Base-by-base conservation (phyloP, 1,140 invertebrate genomes). In the Tetragnatha versicolor region DNA sequence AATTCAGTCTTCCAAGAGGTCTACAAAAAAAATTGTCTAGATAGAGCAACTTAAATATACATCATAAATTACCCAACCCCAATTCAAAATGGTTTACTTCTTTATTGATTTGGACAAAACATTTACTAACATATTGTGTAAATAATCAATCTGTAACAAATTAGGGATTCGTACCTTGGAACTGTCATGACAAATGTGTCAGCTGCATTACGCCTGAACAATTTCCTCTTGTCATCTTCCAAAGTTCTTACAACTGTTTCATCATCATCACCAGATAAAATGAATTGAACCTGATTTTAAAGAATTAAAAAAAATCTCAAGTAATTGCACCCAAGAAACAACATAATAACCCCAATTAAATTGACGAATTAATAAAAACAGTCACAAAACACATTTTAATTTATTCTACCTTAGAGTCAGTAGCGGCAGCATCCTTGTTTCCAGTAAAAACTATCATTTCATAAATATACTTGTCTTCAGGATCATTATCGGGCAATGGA, bases 181-280 rank as follows among this genome's bases (percentile, higher is more conserved):
- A 85, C 83, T 35, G 88, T 83, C 86, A 89, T 85, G 0, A 89
- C 84, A 81, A 89, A 89, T 7, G 85, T 83, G 83, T 89, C 87
- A 5, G 84, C 83, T 35, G 78, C 82, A 22, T 87, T 88, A 42
- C 87, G 83, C 35, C 84, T 79, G 35, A 89, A 86, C 5, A 87
- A 85, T 63, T 86, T 86, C 37, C 88, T 77, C 65, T 86, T 86
- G 10, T 79, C 73, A 81, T 89, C 88, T 5, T 78, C 83, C 45
- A 89, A 84, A 33, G 82, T 82, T 58, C 85, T 65, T 9, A 85
- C 81, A 42, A 83, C 83, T 3, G 85, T 85, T 78, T 88, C 86
- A 20, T 86, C 87, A 72, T 85, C 83, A 68, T 88, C 87, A 42
- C 88, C 88, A 69, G 86, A 87, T 25, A 89, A 77, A 7, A 85